A percentile compares a stretch with the other conserved stretches of the same genome.
Evolutionary conservation across 2,797 vertebrate species (phyloP).

Genomic region (Geotrypetes seraphini): DNA sequence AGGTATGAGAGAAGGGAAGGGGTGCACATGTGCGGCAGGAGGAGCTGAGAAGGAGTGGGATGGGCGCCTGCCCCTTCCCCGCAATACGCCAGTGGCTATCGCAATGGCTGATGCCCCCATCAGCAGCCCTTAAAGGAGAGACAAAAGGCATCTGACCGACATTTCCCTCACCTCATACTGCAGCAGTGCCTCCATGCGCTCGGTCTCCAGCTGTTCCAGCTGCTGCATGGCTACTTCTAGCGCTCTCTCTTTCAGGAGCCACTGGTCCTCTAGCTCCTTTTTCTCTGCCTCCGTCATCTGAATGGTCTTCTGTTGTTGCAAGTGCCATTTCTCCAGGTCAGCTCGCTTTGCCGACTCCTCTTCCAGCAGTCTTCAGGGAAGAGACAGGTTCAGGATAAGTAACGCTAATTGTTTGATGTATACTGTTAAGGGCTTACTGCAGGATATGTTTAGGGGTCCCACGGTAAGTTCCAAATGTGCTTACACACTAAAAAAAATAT

Average conservation of each 20-base stretch:
- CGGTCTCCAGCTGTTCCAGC: slow-evolving; percentile 72
- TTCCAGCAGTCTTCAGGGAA: slow-evolving; percentile 68
- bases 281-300: slow-evolving; percentile 86
- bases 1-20: no score
- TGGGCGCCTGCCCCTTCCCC: no score
- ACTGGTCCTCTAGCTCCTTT: slow-evolving; percentile 78
- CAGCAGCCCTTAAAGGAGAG: no score
- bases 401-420: not conserved
- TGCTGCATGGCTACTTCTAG: slow-evolving; percentile 82
- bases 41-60: no score
- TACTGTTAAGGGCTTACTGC: not conserved
- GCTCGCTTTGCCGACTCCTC: slow-evolving; percentile 81
- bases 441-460: no score
- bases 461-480: no score
- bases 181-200: slow-evolving; percentile 76
- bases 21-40: no score
- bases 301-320: slow-evolving; percentile 79
- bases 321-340: slow-evolving; percentile 82
- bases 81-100: no score
- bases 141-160: no score
- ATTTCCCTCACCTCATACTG: slow-evolving; percentile 83
- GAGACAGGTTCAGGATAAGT: not conserved
- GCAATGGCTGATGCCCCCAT: no score
- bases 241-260: slow-evolving; percentile 69
- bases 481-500: no score